Evolutionary conservation across 2,113 vertebrate species (phyloP), one percentile per base, ranked within the genome.

Genomic region (Thalassoma bifasciatum): DNA sequence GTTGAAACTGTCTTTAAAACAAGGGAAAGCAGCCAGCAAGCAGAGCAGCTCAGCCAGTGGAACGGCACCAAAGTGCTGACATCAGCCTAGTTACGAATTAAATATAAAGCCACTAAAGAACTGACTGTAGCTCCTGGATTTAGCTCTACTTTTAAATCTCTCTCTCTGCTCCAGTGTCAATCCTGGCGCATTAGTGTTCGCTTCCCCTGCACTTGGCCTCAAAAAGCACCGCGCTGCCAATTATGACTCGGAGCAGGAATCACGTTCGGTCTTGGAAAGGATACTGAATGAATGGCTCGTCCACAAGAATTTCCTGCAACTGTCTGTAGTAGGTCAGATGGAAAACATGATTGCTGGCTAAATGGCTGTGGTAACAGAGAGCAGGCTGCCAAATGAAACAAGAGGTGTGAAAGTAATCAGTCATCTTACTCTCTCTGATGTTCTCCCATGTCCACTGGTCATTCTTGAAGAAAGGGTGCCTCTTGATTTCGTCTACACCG

Each of bases 391-490:
- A 75, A 59, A 62, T 30, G 22, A 61, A 82, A 49, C 26, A 4
- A 34, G 58, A 73, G 67, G 52, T 52, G 38, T 62, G 44, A 69
- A 71, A 64, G 37, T n/a, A 47, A 71, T 65, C 37, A 2, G 62
- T 26, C 10, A 65, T 94, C 96, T 96, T 93, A 99, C 98, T 96
- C 16, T 99, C 97, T 93, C 98, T 91, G 71, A 99, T 97, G 70
- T 91, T 98, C 84, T 98, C 97, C 96, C 97, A 99, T 19, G 97
- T 95, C 98, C 98, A 99, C 0, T 98, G 98, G 88, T 99, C 98
- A 67, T 99, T 99, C 93, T 98, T 98, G 90, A 99, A 99, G 93
- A 99, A 99, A 36, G 95, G 94, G 79, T 99, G 98, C 4, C 96
- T 92, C 90, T 99, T 99, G 86, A 99, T 99, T 90, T 99, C 98